Evolutionary conservation across 2,113 vertebrate genomes (phyloP).

Genomic region (Nesogale talazaci): DNA sequence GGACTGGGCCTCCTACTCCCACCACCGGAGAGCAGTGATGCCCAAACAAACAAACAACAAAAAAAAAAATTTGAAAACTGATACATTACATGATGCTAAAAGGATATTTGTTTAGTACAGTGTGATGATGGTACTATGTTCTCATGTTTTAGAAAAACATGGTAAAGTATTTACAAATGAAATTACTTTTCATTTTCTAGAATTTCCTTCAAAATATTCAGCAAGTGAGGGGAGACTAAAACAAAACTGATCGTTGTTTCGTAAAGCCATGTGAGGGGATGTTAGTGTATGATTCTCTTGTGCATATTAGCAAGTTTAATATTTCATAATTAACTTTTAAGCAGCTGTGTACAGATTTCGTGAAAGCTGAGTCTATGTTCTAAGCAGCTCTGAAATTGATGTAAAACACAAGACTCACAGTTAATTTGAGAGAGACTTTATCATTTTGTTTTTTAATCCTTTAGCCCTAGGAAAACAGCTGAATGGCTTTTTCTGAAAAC

Average conservation of each 20-base stretch:
- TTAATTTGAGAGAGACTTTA: background rate
- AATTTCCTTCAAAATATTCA: slow-evolving; percentile 46
- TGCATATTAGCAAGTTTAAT: background rate
- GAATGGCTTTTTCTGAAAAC: background rate
- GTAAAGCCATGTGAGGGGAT: background rate
- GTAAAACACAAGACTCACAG: background rate
- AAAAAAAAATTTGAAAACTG: slow-evolving; percentile 26
- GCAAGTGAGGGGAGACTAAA: background rate
- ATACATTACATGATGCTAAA: slow-evolving; percentile 29
- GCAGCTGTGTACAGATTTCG: background rate
- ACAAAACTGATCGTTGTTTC: background rate
- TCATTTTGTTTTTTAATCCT: no score
- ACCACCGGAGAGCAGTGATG: no score
- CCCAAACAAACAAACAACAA: no score
- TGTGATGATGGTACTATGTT: background rate
- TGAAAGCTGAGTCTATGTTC: background rate
- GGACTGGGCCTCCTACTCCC: no score
- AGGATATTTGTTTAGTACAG: slow-evolving; percentile 39
- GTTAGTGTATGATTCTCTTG: slow-evolving; percentile 5
- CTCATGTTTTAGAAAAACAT: slow-evolving; percentile 42
- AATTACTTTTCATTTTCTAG: background rate
- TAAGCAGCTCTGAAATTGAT: slow-evolving; percentile 29
- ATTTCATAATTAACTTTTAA: slow-evolving; percentile 37
- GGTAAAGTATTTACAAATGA: background rate
- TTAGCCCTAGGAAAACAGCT: background rate